Conservation (phyloP, 2,113 vertebrate species). For the Pagrus major region DNA sequence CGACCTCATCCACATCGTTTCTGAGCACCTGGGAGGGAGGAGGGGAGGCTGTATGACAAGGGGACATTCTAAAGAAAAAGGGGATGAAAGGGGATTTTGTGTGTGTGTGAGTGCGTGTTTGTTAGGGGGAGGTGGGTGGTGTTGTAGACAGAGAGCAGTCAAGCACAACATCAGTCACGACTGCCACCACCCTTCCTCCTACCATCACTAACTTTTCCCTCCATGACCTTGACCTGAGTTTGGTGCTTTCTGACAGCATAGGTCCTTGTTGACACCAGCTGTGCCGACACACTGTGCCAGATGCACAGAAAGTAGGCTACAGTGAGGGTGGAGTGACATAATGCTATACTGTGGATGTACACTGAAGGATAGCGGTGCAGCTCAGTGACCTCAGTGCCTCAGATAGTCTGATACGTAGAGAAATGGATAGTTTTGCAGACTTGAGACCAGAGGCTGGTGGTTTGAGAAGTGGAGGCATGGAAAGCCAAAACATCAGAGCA, state of each 20-base stretch:
- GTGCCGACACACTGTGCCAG: conserved; percentile 56
- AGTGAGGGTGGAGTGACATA: conserved; percentile 37
- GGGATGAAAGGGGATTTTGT: conserved; percentile 36
- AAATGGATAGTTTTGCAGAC: conserved; percentile 28
- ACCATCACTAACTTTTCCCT: conserved; percentile 64
- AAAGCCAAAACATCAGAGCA: conserved; percentile 40
- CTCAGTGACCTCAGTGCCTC: conserved; percentile 30
- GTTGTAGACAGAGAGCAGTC: conserved; percentile 53
- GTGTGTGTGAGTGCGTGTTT: conserved; percentile 10
- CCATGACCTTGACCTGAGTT: conserved; percentile 75
- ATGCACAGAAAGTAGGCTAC: conserved; percentile 41
- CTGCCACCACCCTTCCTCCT: conserved; percentile 61
- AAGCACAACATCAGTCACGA: conserved; percentile 75
- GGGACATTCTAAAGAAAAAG: conserved; percentile 57
- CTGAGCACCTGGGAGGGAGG: conserved; percentile 69
- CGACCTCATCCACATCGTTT: conserved; percentile 74
- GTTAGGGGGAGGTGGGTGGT: conserved; percentile 13
- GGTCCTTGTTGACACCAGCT: conserved; percentile 73
- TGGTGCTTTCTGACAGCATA: conserved; percentile 67
- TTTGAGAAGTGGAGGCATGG: conserved; percentile 22
- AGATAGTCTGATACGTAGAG: background rate
- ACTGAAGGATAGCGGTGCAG: conserved; percentile 19
- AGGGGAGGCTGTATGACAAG: conserved; percentile 65
- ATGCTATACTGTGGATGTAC: conserved; percentile 14
- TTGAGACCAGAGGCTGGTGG: background rate